Evolutionary conservation across 1,140 invertebrate genomes (phyloP).

Genomic region (Medauroidea extradentata): DNA sequence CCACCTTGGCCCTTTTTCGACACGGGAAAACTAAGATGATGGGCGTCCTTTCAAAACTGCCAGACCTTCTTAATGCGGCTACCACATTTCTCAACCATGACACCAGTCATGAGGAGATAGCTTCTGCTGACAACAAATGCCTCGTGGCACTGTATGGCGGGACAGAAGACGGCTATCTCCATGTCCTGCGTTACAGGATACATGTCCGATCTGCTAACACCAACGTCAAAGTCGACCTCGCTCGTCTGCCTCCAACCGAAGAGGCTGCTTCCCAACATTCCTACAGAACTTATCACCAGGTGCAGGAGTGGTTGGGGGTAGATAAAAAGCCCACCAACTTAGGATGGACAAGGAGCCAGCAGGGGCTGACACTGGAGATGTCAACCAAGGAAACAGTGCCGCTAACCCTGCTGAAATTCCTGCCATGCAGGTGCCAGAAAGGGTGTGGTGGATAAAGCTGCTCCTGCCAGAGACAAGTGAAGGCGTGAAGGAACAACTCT

Average conservation of each 20-base stretch:
- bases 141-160: constrained; percentile 6
- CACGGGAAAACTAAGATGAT: constrained; percentile 4
- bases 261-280: constrained; percentile 24
- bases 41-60: neutral
- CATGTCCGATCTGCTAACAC: neutral
- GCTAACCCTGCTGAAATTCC: neutral
- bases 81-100: constrained; percentile 5
- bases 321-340: neutral
- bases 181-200: neutral
- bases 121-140: neutral
- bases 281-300: constrained; percentile 24
- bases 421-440: constrained; percentile 2
- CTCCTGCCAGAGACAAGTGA: constrained; percentile 1
- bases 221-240: neutral
- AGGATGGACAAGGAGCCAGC: neutral
- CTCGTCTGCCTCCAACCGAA: constrained; percentile 14
- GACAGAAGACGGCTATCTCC: constrained; percentile 1
- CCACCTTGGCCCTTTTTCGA: constrained; percentile 2
- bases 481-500: neutral
- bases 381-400: neutral
- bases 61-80: neutral
- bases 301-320: constrained; percentile 20
- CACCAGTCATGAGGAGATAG: constrained; percentile 6
- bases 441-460: neutral
- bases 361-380: neutral